Percentiles rank a stretch among this genome's conserved stretches.
Conservation (phyloP, 2,113 vertebrate species). For the Mesembrinibis cayennensis region DNA sequence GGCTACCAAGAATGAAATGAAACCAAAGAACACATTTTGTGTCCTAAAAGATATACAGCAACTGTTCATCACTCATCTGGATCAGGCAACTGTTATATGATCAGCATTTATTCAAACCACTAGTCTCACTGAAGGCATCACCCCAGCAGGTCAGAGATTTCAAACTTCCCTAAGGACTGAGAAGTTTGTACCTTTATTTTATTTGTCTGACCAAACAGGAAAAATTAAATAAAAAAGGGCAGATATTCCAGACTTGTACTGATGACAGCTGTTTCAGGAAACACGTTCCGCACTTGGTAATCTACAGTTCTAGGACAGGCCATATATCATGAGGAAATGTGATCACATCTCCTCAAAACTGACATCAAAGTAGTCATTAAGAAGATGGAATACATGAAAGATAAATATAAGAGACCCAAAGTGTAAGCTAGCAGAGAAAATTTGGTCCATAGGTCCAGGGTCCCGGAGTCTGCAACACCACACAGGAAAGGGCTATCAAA, state of each 20-base stretch:
- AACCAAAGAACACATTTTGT: not conserved
- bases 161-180: not conserved
- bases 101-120: not conserved
- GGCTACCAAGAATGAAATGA: not conserved
- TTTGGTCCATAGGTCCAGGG: not conserved
- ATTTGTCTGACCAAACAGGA: not conserved
- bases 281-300: not conserved
- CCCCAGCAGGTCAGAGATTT: not conserved
- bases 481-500: not conserved
- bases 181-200: not conserved
- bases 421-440: not conserved
- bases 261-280: not conserved
- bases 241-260: not conserved
- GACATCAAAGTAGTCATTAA: constrained; percentile 13
- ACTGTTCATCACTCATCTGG: not conserved
- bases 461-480: not conserved
- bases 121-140: not conserved
- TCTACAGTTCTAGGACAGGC: not conserved
- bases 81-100: not conserved
- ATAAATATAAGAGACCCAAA: not conserved
- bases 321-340: not conserved
- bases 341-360: constrained; percentile 10
- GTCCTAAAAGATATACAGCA: not conserved
- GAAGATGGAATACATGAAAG: not conserved
- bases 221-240: not conserved